Conservation (phyloP, 2,888 invertebrate species). For the Terebella lapidaria region DNA sequence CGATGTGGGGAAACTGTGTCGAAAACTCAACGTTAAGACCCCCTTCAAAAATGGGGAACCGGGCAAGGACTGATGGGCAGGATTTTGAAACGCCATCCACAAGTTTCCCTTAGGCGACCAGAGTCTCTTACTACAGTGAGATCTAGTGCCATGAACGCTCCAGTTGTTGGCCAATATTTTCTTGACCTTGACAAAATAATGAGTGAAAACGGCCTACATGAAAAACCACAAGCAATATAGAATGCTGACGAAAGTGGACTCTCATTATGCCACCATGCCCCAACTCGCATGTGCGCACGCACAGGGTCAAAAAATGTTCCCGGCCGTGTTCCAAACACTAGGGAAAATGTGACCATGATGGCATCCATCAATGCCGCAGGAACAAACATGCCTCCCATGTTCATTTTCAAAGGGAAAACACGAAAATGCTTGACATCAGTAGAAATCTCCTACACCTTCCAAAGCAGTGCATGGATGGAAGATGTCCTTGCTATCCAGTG, state of each 20-base stretch:
- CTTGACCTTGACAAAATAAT: background rate
- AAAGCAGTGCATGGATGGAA: constrained; percentile 28
- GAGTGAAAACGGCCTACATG: background rate
- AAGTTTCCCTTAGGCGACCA: background rate
- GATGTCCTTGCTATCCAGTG: constrained; percentile 26
- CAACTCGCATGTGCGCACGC: background rate
- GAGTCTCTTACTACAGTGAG: background rate
- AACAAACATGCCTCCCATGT: background rate
- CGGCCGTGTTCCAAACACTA: background rate
- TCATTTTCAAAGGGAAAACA: background rate
- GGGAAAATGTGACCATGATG: background rate
- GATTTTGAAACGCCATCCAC: background rate
- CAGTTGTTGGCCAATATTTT: background rate
- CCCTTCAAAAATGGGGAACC: constrained; percentile 1
- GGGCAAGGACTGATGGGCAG: background rate
- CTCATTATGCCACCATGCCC: background rate
- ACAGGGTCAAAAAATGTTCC: background rate
- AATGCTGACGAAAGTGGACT: background rate
- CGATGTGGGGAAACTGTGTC: background rate
- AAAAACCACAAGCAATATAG: background rate
- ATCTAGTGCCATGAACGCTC: background rate
- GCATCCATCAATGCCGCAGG: constrained; percentile 1
- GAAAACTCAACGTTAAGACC: background rate
- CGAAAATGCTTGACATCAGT: constrained; percentile 11
- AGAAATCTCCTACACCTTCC: constrained; percentile 22